Percentiles rank a stretch among this genome's conserved stretches.
phyloP scores from a whole-genome alignment of 2,888 invertebrate genomes.

The Drepanosiphum platanoidis region DNA sequence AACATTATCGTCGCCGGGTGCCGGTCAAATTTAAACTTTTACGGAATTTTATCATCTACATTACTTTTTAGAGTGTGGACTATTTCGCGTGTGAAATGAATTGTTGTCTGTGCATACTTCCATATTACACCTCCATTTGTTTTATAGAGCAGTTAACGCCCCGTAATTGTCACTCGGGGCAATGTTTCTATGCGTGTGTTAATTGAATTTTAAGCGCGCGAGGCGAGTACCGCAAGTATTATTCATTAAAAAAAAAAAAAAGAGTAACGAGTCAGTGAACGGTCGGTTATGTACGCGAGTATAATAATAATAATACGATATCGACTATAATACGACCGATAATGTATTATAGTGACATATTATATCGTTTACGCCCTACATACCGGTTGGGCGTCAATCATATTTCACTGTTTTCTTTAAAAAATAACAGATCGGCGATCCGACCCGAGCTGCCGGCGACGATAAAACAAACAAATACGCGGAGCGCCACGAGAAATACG shows the following conservation, averaged over 20 bases:
- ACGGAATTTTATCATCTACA: not conserved
- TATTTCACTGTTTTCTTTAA: constrained; percentile 18
- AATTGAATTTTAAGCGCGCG: constrained; percentile 29
- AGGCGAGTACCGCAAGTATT: not conserved
- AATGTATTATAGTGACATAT: not conserved
- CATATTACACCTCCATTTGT: not conserved
- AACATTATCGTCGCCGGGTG: not conserved
- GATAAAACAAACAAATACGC: not conserved
- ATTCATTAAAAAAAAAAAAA: not conserved
- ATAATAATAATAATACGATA: not conserved
- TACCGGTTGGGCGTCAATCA: constrained; percentile 39
- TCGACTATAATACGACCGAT: not conserved
- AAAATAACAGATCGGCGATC: not conserved
- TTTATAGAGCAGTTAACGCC: constrained; percentile 24
- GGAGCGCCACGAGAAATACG: not conserved
- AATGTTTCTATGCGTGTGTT: constrained; percentile 7
- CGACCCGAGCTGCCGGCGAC: not conserved
- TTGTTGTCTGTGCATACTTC: not conserved
- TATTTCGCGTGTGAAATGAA: not conserved
- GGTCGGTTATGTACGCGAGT: not conserved
- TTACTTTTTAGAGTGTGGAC: not conserved
- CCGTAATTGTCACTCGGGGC: not conserved
- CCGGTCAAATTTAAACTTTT: not conserved
- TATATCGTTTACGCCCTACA: constrained; percentile 17
- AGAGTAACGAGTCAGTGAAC: not conserved